phyloP scores from a whole-genome alignment of 2,888 invertebrate genomes.

The Sinopyrophorus schimmeli region DNA sequence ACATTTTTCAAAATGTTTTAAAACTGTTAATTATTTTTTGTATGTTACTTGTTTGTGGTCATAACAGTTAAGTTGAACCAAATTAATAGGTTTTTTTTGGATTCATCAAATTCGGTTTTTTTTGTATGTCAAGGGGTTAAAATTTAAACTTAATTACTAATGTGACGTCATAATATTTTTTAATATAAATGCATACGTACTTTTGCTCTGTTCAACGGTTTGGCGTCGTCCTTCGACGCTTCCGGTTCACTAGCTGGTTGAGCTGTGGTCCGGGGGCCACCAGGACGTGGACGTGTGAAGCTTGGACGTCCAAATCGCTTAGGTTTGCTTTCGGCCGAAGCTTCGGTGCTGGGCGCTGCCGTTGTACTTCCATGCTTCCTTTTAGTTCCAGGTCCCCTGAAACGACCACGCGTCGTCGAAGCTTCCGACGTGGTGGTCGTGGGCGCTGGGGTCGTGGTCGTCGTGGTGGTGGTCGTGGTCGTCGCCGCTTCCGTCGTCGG shows the following conservation, averaged over 20 bases:
- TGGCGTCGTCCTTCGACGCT: slow-evolving; percentile 52
- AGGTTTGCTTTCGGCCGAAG: slow-evolving; percentile 47
- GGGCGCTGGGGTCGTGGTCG: slow-evolving; percentile 59
- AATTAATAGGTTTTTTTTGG: neutral
- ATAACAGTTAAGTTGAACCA: neutral
- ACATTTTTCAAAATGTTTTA: too few relatives aligned
- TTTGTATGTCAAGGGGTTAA: too few relatives aligned
- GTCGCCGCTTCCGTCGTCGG: slow-evolving; percentile 60
- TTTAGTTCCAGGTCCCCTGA: slow-evolving; percentile 41
- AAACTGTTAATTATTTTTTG: too few relatives aligned
- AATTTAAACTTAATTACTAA: too few relatives aligned
- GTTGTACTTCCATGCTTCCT: slow-evolving; percentile 52
- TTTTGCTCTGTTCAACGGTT: slow-evolving; percentile 48
- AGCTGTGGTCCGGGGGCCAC: slow-evolving; percentile 49
- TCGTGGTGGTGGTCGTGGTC: slow-evolving; percentile 63
- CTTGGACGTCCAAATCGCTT: slow-evolving; percentile 54
- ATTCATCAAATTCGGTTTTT: too few relatives aligned
- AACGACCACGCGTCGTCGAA: slow-evolving; percentile 43
- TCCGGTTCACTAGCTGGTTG: slow-evolving; percentile 48
- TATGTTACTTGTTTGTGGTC: neutral
- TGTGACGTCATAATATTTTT: too few relatives aligned
- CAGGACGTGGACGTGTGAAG: slow-evolving; percentile 58
- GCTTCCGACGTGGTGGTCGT: slow-evolving; percentile 58
- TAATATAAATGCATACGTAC: too few relatives aligned
- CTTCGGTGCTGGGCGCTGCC: slow-evolving; percentile 45